A percentile compares a stretch with the other conserved stretches of the same genome.
phyloP scores from a whole-genome alignment of 2,797 vertebrate genomes.

The Scyliorhinus canicula region DNA sequence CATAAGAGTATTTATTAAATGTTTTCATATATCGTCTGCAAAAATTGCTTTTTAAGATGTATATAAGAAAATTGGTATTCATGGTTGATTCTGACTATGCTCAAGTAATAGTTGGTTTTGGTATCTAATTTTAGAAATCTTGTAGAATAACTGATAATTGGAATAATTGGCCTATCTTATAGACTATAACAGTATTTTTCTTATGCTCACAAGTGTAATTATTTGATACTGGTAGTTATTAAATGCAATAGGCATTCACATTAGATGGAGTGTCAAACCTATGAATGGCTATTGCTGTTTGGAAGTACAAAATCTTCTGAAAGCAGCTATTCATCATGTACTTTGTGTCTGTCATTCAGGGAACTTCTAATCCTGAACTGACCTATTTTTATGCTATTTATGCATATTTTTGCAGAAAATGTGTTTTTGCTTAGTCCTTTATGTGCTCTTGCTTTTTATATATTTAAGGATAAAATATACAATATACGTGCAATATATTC shows the following conservation, averaged over 20 bases:
- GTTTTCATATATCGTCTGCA: not conserved
- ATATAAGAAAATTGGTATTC: not conserved
- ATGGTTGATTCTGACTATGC: not conserved
- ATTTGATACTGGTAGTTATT: constrained; percentile 8
- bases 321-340: constrained; percentile 22
- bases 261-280: not conserved
- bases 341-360: constrained; percentile 20
- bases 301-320: constrained; percentile 18
- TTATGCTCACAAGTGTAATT: constrained; percentile 7
- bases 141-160: not conserved
- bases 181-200: not conserved
- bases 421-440: not conserved
- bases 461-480: too few species aligned
- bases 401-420: not conserved
- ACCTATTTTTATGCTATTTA: constrained; percentile 18
- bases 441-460: not conserved
- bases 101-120: not conserved
- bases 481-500: too few species aligned
- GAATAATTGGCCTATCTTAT: not conserved
- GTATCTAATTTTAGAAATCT: constrained; percentile 14
- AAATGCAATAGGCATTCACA: not conserved
- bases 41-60: not conserved
- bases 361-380: constrained; percentile 17
- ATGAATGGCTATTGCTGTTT: constrained; percentile 20
- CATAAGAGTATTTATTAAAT: not conserved